These are phyloP conservation scores for Parnassius glacialis DNA, from an alignment of 2,888 invertebrate genomes.

Conservation along the genomic window DNA sequence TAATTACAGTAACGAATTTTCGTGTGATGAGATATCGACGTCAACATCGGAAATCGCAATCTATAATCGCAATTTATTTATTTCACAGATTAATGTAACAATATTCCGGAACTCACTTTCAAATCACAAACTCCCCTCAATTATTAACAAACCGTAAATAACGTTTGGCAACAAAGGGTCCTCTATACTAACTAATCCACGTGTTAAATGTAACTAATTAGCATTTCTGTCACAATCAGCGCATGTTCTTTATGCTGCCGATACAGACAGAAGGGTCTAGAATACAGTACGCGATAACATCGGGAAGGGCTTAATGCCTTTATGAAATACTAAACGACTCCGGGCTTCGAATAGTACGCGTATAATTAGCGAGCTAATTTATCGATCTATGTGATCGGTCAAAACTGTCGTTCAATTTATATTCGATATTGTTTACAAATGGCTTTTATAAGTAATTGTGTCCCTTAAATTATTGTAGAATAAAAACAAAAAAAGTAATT, in stretches of 20 bases:
- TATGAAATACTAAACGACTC: slow-evolving; percentile 43
- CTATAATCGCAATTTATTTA: no score
- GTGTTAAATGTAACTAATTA: slow-evolving; percentile 60
- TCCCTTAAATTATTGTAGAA: no score
- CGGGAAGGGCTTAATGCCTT: slow-evolving; percentile 51
- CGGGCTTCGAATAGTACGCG: slow-evolving; percentile 26
- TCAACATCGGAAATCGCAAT: no score
- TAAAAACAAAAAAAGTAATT: no score
- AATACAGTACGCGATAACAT: slow-evolving; percentile 66
- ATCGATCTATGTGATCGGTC: slow-evolving; percentile 12
- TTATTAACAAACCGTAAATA: slow-evolving; percentile 21
- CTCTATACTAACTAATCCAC: slow-evolving; percentile 45
- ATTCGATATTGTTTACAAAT: no score
- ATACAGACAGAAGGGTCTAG: slow-evolving; percentile 40
- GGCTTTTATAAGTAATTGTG: no score
- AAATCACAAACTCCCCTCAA: neutral
- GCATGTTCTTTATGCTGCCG: slow-evolving; percentile 64
- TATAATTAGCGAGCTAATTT: slow-evolving; percentile 27
- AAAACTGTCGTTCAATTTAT: neutral
- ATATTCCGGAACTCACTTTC: no score
- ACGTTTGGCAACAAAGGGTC: slow-evolving; percentile 45
- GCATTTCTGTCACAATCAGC: slow-evolving; percentile 65
- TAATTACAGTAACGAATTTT: no score
- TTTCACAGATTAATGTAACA: no score
- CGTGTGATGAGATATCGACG: no score